A percentile compares a stretch with the other conserved stretches of the same genome.
phyloP scores from a whole-genome alignment of 2,888 invertebrate genomes.

The Meliscaeva auricollis region DNA sequence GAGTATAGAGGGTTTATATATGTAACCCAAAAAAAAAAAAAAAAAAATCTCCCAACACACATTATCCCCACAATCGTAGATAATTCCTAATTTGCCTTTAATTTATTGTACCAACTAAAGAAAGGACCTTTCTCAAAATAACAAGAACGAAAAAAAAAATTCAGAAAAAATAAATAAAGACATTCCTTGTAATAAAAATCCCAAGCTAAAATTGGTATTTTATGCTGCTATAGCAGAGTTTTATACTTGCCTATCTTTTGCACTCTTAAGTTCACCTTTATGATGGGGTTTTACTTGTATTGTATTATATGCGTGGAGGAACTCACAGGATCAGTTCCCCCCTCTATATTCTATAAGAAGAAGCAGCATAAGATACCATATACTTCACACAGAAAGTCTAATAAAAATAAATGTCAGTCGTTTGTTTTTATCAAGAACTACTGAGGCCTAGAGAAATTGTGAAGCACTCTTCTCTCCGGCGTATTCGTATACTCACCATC shows the following conservation, averaged over 20 bases:
- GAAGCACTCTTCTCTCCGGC: conserved; percentile 19
- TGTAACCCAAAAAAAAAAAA: neutral
- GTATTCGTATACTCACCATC: neutral
- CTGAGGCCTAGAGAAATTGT: conserved; percentile 70
- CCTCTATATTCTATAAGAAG: no score
- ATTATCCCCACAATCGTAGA: conserved; percentile 80
- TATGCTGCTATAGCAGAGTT: conserved; percentile 55
- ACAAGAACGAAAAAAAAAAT: conserved; percentile 38
- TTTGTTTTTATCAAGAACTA: conserved; percentile 83
- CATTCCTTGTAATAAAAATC: conserved; percentile 84
- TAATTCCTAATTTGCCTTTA: conserved; percentile 83
- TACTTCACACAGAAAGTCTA: conserved; percentile 79
- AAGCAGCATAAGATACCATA: conserved; percentile 32
- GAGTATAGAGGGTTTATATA: no score
- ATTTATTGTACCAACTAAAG: conserved; percentile 80
- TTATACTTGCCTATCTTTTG: conserved; percentile 57
- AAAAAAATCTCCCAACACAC: conserved; percentile 36
- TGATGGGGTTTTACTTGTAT: conserved; percentile 19
- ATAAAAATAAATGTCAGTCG: conserved; percentile 85
- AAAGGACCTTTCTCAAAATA: conserved; percentile 38
- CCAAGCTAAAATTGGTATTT: conserved; percentile 78
- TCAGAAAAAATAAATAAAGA: conserved; percentile 82
- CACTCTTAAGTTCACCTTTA: conserved; percentile 68
- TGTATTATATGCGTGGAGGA: conserved; percentile 13
- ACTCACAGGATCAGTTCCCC: conserved; percentile 29